phyloP scores from a whole-genome alignment of 2,113 vertebrate species.

The Cranoglanis bouderius region DNA sequence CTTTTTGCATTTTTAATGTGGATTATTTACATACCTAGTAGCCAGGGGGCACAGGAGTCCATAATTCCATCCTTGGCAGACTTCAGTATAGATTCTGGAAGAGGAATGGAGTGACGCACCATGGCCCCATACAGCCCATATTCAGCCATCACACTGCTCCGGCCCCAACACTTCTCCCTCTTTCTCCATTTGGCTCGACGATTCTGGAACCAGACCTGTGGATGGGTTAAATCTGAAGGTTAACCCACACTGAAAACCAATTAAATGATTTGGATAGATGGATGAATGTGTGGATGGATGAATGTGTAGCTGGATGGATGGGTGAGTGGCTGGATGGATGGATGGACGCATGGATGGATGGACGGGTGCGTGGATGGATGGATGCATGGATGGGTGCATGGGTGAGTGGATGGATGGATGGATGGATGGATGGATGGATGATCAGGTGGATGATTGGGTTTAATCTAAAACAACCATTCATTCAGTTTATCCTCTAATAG shows the following conservation, averaged over 20 bases:
- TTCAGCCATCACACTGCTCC: slow-evolving; percentile 98
- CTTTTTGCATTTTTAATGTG: background rate
- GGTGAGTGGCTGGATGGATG: too few species aligned
- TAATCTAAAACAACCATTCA: background rate
- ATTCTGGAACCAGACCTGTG: slow-evolving; percentile 99
- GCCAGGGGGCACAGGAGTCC: slow-evolving; percentile 99
- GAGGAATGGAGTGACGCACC: slow-evolving; percentile 97
- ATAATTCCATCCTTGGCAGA: slow-evolving; percentile 99
- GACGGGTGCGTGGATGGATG: background rate
- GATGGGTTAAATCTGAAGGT: background rate
- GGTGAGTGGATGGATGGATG: background rate
- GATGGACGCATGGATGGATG: background rate
- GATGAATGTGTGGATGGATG: background rate
- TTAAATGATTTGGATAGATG: background rate
- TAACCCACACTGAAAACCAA: background rate
- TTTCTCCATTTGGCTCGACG: slow-evolving; percentile 98
- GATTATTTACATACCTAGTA: slow-evolving; percentile 83
- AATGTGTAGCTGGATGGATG: too few species aligned
- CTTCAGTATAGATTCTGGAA: slow-evolving; percentile 98
- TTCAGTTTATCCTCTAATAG: background rate
- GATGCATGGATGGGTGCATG: background rate
- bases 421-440: background rate
- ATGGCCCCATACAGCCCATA: slow-evolving; percentile 97
- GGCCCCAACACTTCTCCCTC: slow-evolving; percentile 97
- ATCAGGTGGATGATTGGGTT: background rate